Percentiles rank a stretch among this genome's conserved stretches.
Conservation (phyloP, 2,113 vertebrate species). For the Emydocephalus ijimae region DNA sequence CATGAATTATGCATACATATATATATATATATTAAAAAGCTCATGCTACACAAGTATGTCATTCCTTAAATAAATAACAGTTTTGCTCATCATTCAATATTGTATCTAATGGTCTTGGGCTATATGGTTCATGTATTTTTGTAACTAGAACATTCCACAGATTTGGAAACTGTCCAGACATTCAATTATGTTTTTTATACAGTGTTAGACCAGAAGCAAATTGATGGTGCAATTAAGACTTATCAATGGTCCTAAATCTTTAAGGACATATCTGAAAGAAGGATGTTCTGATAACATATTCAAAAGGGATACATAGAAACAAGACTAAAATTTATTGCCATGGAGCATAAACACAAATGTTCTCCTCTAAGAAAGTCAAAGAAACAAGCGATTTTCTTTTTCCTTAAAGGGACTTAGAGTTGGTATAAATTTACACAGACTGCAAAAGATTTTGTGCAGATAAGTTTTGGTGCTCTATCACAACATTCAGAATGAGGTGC, state of each 20-base stretch:
- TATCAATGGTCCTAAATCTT: conserved; percentile 59
- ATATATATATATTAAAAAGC: conserved; percentile 3
- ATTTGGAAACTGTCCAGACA: conserved; percentile 53
- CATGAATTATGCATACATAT: conserved; percentile 25
- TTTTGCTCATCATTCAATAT: conserved; percentile 62
- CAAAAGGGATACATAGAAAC: conserved; percentile 37
- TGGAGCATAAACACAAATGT: background rate
- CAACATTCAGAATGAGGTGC: background rate
- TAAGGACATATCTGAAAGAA: conserved; percentile 52
- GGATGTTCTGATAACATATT: conserved; percentile 54
- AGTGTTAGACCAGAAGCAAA: conserved; percentile 49
- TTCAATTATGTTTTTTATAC: conserved; percentile 47
- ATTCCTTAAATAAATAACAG: conserved; percentile 60
- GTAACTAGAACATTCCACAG: conserved; percentile 49
- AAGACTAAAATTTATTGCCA: conserved; percentile 32
- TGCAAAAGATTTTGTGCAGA: background rate
- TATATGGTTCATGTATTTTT: conserved; percentile 41
- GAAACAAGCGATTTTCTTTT: background rate
- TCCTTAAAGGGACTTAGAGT: background rate
- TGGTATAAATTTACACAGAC: background rate
- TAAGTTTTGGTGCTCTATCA: background rate
- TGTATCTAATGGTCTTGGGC: conserved; percentile 52
- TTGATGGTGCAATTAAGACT: conserved; percentile 64
- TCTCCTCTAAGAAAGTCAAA: background rate
- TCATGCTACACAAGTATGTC: conserved; percentile 47